Evolutionary conservation across 2,797 vertebrate genomes (phyloP).

Genomic region (Argentina silus): DNA sequence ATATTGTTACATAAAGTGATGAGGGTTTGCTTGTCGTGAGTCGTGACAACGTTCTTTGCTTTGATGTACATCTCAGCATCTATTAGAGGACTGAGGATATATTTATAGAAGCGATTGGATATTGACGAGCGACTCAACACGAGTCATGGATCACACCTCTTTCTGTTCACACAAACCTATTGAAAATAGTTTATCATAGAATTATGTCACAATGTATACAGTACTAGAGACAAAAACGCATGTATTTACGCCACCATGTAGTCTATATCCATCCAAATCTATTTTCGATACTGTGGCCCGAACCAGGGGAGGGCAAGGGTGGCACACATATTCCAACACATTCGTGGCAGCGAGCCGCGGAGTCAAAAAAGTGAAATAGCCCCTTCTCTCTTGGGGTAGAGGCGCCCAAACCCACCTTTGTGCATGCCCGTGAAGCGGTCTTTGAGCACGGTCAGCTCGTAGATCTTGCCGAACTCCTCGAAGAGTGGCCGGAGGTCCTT

Average conservation of each 20-base stretch:
- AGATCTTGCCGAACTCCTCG: conserved; percentile 99
- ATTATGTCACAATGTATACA: conserved; percentile 18
- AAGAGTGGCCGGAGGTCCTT: conserved; percentile 99
- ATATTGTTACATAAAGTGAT: conserved; percentile 13
- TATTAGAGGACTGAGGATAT: not conserved
- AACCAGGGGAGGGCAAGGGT: not conserved
- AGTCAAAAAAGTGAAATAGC: not conserved
- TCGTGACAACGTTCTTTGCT: not conserved
- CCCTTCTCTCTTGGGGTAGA: not conserved
- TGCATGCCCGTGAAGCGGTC: conserved; percentile 99
- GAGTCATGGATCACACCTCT: not conserved
- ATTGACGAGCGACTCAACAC: not conserved
- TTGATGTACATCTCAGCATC: not conserved
- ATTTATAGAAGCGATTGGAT: not conserved
- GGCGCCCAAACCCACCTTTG: conserved; percentile 83
- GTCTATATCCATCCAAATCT: conserved; percentile 21
- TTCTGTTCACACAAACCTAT: not conserved
- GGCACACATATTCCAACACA: conserved; percentile 34
- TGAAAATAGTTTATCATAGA: conserved; percentile 2
- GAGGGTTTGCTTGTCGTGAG: not conserved
- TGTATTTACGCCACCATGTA: conserved; percentile 14
- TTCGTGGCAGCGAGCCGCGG: conserved; percentile 16
- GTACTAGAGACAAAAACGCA: not conserved
- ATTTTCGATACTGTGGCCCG: conserved; percentile 25
- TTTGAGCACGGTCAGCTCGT: conserved; percentile 99